Evolutionary conservation across 2,113 vertebrate species (phyloP), one percentile per base, ranked within the genome.

Genomic region (Suricata suricatta): DNA sequence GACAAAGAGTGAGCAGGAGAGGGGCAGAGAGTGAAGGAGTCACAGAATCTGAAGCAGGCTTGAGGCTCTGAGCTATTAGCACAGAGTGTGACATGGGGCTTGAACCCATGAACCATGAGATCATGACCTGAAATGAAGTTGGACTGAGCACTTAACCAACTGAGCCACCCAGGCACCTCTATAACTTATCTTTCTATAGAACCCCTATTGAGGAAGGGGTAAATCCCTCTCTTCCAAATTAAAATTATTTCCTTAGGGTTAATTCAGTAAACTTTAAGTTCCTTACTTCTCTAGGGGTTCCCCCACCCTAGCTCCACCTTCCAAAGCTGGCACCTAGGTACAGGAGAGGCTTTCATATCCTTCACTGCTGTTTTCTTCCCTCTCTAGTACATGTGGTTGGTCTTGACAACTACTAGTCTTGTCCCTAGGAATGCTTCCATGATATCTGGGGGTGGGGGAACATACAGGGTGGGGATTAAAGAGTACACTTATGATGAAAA

Each of bases 171-270:
- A 60, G 57, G 54, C 15, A 15, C 19, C 54, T 13, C 50, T 50
- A 15, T 50, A 50, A 50, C 7, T 83, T n/a, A 7, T 31, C 27
- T 74, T 72, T 90, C 50, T 82, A 19, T 44, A 76, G 19, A 64
- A 29, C n/a, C 12, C 16, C 2, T 47, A 31, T 47, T 52, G 74
- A 72, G 2, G 7, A 17, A 31, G 5, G 11, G 0, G 2, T 57
- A 88, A 82, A 29, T 3, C 12, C 12, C 50, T 92, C 27, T 57
- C 13, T 68, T 85, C 54, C 31, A 85, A 77, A 85, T 91, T 66
- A 85, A 92, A 74, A 60, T 92, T 5, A 82, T 68, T 92, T 97
- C 33, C 35, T 87, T 92, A 64, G 41, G 13, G 38, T 83, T 87
- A 90, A 87, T 52, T 80, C 60, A 93, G 52, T 85, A 79, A 93